Evolutionary conservation across 2,113 vertebrate species (phyloP).

Genomic region (Eolophus roseicapilla): DNA sequence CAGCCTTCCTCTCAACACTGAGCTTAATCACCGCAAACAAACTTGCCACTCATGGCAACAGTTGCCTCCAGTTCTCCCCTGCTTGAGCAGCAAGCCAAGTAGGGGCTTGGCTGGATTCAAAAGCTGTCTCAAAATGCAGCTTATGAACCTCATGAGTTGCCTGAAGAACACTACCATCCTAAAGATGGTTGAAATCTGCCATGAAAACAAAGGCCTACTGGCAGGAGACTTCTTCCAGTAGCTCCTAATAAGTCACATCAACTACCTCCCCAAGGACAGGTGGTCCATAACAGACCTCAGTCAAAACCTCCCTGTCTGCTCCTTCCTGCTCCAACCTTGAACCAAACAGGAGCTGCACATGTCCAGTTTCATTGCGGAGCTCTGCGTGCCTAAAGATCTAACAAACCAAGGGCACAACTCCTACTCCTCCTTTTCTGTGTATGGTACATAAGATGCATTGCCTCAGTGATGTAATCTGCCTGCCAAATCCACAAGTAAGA

Average conservation of each 20-base stretch:
- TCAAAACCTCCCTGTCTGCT: background rate
- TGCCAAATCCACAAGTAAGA: background rate
- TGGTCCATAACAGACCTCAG: background rate
- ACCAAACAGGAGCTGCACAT: background rate
- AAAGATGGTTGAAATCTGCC: background rate
- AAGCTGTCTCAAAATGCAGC: background rate
- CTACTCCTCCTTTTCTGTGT: background rate
- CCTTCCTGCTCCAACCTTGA: background rate
- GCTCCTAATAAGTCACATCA: background rate
- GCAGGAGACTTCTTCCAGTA: background rate
- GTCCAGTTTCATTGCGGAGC: background rate
- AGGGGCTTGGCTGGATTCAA: background rate
- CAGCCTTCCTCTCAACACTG: background rate
- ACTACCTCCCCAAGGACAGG: fast-evolving
- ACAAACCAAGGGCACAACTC: background rate
- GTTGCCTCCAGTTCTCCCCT: background rate
- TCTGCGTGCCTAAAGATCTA: background rate
- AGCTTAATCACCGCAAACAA: background rate
- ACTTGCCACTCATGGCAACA: background rate
- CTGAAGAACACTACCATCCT: background rate
- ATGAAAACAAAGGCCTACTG: background rate
- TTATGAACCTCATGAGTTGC: background rate
- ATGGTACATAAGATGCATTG: fast-evolving
- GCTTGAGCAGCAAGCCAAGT: background rate
- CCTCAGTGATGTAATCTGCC: background rate